These are phyloP conservation scores for Esperia sulphurella DNA, from an alignment of 2,888 invertebrate genomes.

Conservation along the genomic window DNA sequence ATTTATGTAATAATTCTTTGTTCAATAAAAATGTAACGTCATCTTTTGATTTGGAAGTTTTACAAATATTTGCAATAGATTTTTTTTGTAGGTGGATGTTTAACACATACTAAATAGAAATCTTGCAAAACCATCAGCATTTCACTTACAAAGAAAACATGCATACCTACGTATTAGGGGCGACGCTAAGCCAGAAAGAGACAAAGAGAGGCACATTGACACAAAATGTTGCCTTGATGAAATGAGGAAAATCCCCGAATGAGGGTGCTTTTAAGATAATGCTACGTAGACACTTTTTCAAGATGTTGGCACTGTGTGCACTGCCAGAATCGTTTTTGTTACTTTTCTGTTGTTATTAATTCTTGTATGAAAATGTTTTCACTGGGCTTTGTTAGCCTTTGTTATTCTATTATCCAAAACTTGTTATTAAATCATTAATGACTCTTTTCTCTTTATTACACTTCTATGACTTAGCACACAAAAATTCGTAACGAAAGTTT, in stretches of 20 bases:
- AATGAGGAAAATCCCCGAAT: conserved; percentile 31
- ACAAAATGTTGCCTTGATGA: conserved; percentile 32
- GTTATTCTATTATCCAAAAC: not conserved
- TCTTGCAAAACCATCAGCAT: too few relatives aligned
- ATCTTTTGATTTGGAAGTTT: too few relatives aligned
- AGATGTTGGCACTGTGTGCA: conserved; percentile 22
- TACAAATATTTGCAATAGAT: too few relatives aligned
- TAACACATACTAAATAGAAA: too few relatives aligned
- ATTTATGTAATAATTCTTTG: too few relatives aligned
- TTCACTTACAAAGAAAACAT: too few relatives aligned
- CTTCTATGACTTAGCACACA: too few relatives aligned
- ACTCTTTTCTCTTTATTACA: too few relatives aligned
- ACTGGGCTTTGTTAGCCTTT: not conserved
- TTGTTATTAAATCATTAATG: too few relatives aligned
- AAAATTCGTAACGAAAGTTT: too few relatives aligned
- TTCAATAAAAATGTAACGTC: too few relatives aligned
- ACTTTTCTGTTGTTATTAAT: not conserved
- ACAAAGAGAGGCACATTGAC: conserved; percentile 12
- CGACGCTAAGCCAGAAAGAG: conserved; percentile 4
- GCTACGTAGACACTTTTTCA: conserved; percentile 27
- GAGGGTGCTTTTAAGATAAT: conserved; percentile 38
- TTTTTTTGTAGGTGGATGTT: too few relatives aligned
- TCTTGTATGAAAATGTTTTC: not conserved
- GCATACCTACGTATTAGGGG: not conserved
- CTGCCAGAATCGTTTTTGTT: conserved; percentile 19